Base-by-base conservation (phyloP, 2,888 invertebrate genomes). In the Nasonovia ribisnigri region DNA sequence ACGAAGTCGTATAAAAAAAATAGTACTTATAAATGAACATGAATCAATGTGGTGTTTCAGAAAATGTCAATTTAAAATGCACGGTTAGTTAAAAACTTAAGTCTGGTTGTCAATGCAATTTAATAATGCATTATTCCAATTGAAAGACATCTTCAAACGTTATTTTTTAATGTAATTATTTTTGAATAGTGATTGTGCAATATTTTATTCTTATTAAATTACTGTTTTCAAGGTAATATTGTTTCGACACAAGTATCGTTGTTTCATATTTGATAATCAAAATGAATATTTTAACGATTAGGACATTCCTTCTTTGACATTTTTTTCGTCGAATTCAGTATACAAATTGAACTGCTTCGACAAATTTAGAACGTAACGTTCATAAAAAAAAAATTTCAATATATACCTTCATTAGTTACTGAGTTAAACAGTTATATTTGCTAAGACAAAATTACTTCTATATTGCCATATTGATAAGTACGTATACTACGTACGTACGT, bases 121-220 rank as follows among this genome's bases (percentile, higher is more conserved):
- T 24, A 20, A 77, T 77, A 77, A 77, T 77, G 20, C 77, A 20
- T 77, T 36, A 77, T 36, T 8, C 77, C 8, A 77, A 77, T 36
- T 36, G 77, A 36, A 77, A 77, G 36, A 77, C 77, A 77, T 77
- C 77, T 77, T 77, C 77, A 77, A 77, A 77, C 36, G 20, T 77
- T 36, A 20, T 77, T 77, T 36, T 36, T 16, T 77, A 36, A 77
- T 77, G 20, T 77, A 20, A 77, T 77, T 77, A 77, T 36, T 77
- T 36, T 77, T 77, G 77, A 36, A 77, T 77, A 36, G 36, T 8
- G 77, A 36, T 77, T 77, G 36, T 36, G 77, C 77, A 77, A 77
- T 77, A 36, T 77, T 77, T 77, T 77, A 77, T 77, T 36, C 36
- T 77, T 77, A 77, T 77, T 77, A 77, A 77, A 77, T 77, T 77